Evolutionary conservation across 2,113 vertebrate genomes (phyloP), one percentile per base, ranked within the genome.

Genomic region (Aviceda subcristata): DNA sequence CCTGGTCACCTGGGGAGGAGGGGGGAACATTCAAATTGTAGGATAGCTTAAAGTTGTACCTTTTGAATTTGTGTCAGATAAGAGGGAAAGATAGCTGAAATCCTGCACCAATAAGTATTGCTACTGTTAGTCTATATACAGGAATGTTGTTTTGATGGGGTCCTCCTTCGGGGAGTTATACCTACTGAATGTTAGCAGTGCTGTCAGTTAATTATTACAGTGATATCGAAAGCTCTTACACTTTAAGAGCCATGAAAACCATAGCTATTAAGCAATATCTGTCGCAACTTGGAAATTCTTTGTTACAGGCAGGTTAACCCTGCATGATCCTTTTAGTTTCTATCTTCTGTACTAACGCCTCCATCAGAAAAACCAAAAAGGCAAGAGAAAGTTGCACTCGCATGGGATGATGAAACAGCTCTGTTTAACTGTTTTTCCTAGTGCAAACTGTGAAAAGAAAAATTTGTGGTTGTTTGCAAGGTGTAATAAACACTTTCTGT

Each of bases 61-160:
- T 41, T 69, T 8, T 53, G 43, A 43, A 17, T 30, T 60, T 36
- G 4, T 39, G 4, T 18, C 7, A 8, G 19, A 8, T 19, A 9
- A n/a, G 16, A 23, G 4, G n/a, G 48, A 30, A 11, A 10, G 19
- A 16, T 1, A 27, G 12, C 32, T 72, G 38, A 75, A 71, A 34
- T 14, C 11, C 12, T 71, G 26, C 32, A 14, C 7, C 11, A 13
- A 0, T 22, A 59, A 45, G 10, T 5, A 4, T 22, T 12, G 6
- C 21, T 30, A 0, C 20, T 1, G 0, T n/a, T 41, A 12, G 14
- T 43, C 59, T 36, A 29, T 56, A 1, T 11, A 4, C 3, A 21
- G 43, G 24, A 41, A 3, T 12, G 29, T 34, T 64, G 18, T 32
- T 48, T 53, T 55, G 14, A 41, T 12, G 9, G 30, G 21, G 20